Percentiles rank a stretch among this genome's conserved stretches.
phyloP scores from a whole-genome alignment of 2,888 invertebrate species.

The Conomelus anceps region DNA sequence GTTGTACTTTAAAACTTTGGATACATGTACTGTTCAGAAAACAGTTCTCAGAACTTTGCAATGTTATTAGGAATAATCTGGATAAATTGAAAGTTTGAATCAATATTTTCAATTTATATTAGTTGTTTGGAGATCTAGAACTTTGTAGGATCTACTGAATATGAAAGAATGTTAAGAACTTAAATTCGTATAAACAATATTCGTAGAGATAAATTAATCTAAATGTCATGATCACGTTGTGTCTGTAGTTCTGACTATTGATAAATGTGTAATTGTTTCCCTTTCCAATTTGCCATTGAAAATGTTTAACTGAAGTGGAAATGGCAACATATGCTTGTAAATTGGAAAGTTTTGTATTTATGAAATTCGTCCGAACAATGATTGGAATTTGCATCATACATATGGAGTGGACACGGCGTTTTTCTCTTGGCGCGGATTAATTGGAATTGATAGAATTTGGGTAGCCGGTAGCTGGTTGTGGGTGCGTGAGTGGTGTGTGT shows the following conservation, averaged over 20 bases:
- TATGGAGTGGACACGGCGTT: not conserved
- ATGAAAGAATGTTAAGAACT: too few species aligned
- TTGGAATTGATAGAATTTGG: not conserved
- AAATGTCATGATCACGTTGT: not conserved
- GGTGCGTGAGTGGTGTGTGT: not conserved
- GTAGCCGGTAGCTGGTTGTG: not conserved
- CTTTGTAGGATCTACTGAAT: too few species aligned
- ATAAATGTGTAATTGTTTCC: not conserved
- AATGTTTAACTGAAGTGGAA: not conserved
- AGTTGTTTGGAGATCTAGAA: too few species aligned
- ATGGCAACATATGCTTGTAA: not conserved
- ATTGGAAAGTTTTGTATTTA: not conserved
- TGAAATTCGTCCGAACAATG: not conserved
- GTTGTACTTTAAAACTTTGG: too few species aligned
- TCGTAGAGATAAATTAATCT: not conserved
- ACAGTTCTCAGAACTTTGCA: too few species aligned
- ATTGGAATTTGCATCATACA: not conserved
- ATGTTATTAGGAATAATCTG: too few species aligned
- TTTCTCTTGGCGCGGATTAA: not conserved
- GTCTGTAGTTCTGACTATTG: not conserved
- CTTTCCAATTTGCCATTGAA: not conserved
- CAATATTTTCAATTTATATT: too few species aligned
- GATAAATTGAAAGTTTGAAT: too few species aligned
- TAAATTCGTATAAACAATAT: not conserved
- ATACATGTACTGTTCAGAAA: too few species aligned